Evolutionary conservation across 23 tunicate species (phyloP).

Genomic region (Styela plicata): DNA sequence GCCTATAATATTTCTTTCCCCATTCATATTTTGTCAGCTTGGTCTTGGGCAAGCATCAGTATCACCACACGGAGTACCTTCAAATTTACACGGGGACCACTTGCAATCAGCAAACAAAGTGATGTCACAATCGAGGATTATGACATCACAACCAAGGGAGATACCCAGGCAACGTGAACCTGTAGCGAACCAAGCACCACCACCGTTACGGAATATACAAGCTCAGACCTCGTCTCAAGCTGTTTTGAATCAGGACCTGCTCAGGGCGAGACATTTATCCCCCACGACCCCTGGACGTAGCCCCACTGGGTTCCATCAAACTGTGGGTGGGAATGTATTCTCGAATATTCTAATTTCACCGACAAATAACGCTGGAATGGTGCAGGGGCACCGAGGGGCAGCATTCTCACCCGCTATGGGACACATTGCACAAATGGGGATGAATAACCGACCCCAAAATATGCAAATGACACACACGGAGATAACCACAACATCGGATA

Average conservation of each 20-base stretch:
- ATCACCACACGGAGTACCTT: background rate
- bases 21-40: background rate
- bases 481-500: background rate
- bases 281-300: background rate
- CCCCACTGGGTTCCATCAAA: background rate
- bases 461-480: background rate
- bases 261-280: background rate
- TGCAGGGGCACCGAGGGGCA: background rate
- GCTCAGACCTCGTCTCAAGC: background rate
- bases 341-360: background rate
- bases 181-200: background rate
- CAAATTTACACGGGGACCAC: background rate
- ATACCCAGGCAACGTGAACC: background rate
- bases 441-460: background rate
- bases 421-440: background rate
- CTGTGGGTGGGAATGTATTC: background rate
- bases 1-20: too few species aligned
- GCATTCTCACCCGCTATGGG: background rate
- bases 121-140: background rate
- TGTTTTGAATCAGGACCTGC: background rate
- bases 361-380: background rate
- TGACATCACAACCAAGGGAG: background rate
- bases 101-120: background rate
- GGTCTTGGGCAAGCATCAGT: background rate
- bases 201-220: background rate